These are phyloP conservation scores for Cheilosia grossa DNA, from an alignment of 2,888 invertebrate species.

Conservation along the genomic window DNA sequence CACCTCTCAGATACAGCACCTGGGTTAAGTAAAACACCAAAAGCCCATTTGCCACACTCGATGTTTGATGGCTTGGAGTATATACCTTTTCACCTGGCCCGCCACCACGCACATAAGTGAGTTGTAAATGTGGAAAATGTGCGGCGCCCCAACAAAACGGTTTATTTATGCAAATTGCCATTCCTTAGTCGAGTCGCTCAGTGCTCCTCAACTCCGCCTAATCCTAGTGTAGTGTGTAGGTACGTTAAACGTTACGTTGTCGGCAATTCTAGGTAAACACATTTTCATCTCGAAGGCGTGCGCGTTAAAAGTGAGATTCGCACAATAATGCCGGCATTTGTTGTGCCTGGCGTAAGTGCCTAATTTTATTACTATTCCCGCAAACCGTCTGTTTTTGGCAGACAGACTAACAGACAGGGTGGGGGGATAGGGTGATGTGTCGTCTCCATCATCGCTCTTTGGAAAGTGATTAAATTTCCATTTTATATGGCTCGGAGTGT, in stretches of 20 bases:
- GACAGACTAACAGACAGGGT: conserved; percentile 8
- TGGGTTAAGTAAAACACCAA: conserved; percentile 61
- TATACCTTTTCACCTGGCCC: conserved; percentile 16
- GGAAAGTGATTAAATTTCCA: conserved; percentile 67
- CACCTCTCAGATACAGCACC: conserved; percentile 23
- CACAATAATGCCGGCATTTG: conserved; percentile 50
- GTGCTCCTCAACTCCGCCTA: not conserved
- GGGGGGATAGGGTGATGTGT: conserved; percentile 8
- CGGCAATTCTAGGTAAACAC: conserved; percentile 37
- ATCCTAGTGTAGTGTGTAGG: not conserved
- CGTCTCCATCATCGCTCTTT: conserved; percentile 13
- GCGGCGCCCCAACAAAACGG: conserved; percentile 55
- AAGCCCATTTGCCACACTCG: conserved; percentile 62
- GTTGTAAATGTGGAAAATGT: conserved; percentile 62
- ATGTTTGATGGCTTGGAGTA: conserved; percentile 35
- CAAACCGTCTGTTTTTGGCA: conserved; percentile 12
- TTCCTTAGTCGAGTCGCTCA: conserved; percentile 23
- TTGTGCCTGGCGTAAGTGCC: conserved; percentile 41
- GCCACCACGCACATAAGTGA: conserved; percentile 43
- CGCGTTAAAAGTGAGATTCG: conserved; percentile 43
- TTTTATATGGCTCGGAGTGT: conserved; percentile 39
- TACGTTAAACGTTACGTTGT: not conserved
- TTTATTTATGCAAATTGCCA: conserved; percentile 72
- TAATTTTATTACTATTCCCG: conserved; percentile 60
- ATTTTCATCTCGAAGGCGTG: conserved; percentile 36